Evolutionary conservation across 1,140 invertebrate genomes (phyloP).

Genomic region (Drosophila nasuta): DNA sequence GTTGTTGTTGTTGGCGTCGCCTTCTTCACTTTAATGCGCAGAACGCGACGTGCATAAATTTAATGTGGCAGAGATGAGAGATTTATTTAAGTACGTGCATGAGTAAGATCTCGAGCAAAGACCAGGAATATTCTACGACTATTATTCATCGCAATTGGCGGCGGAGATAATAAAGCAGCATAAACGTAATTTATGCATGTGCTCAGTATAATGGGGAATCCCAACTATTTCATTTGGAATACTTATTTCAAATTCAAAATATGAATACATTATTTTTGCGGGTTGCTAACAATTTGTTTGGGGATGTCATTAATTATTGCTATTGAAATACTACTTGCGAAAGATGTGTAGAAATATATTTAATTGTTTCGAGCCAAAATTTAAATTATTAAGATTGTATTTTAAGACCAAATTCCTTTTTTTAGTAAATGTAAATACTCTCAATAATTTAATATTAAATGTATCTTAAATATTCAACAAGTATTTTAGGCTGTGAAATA

Average conservation of each 20-base stretch:
- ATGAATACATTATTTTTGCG: not conserved
- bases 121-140: slow-evolving; percentile 2
- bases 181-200: slow-evolving; percentile 23
- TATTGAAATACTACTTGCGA: slow-evolving; percentile 3
- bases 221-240: not conserved
- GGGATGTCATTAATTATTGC: not conserved
- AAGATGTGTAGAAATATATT: slow-evolving; percentile 9
- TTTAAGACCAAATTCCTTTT: no score
- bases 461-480: no score
- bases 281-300: not conserved
- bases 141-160: slow-evolving; percentile 30
- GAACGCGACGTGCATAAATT: slow-evolving; percentile 76
- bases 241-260: not conserved
- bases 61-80: slow-evolving; percentile 60
- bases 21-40: slow-evolving; percentile 52
- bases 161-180: slow-evolving; percentile 7
- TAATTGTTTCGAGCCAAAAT: no score
- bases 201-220: slow-evolving; percentile 6
- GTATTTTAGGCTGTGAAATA: no score
- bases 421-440: no score
- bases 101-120: slow-evolving; percentile 52
- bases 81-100: slow-evolving; percentile 53
- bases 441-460: no score
- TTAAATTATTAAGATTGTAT: no score
- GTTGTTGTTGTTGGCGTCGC: slow-evolving; percentile 1